Base-by-base conservation (phyloP, 1,140 invertebrate species). In the Penaeus japonicus region DNA sequence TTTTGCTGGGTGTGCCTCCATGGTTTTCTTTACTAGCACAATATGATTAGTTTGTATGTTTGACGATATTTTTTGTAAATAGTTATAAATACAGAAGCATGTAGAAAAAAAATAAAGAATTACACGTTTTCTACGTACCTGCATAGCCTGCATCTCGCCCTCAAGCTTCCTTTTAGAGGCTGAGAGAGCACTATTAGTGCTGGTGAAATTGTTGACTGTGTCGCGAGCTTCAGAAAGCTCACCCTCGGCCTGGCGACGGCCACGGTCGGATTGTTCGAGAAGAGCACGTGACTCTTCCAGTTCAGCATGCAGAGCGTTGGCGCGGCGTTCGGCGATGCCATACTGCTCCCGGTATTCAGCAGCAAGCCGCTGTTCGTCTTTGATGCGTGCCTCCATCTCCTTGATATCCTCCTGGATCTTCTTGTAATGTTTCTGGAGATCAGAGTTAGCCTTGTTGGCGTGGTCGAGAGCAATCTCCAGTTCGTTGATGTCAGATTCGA, bases 311-410 rank as follows among this genome's bases (percentile, higher is more conserved):
- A 86, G 55, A 12, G 84, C 53, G 57, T 79, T 86, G 32, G 32
- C 55, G 22, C 75, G 75, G 27, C 84, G 84, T 57, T 86, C 84
- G 47, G 84, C 77, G 90, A 89, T 93, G 93, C 91, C 94, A 93
- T 94, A 92, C 47, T 93, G 91, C 91, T 95, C 95, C 87, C 94
- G 94, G 2, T 94, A 91, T 91, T 95, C 95, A 91, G 95, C 94
- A 4, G 93, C 93, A 87, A 91, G 87, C 55, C 91, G 90, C 47
- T 94, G 94, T 82, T 94, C 94, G 90, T 95, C 94, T 32, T 94
- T 93, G 5, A 95, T 91, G 91, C 95, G 94, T 75, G 95, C 94
- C 62, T 94, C 93, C 39, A 95, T 91, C 85, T 95, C 95, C 91
- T 94, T 94, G 91, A 95, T 94, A 91, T 94, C 94, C 90, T 94